Evolutionary conservation across 2,113 vertebrate genomes (phyloP), one percentile per base, ranked within the genome.

Genomic region (Cygnus buccinator): DNA sequence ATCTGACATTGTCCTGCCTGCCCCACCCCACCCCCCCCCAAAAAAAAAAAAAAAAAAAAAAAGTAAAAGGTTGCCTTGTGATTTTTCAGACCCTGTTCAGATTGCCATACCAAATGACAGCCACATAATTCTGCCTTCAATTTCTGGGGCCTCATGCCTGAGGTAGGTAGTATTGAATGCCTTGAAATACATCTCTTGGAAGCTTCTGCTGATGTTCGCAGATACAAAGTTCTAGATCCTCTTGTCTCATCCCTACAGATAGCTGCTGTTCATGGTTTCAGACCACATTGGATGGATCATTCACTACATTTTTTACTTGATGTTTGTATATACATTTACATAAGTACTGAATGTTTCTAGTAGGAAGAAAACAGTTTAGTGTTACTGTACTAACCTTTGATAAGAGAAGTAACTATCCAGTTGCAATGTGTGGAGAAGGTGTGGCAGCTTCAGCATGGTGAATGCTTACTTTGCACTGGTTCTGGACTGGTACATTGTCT

Each of bases 361-460:
- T 8, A 77, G 58, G 19, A 86, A 86, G 67, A 70, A 91, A 58
- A 12, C 21, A 33, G 26, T 19, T 35, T 44, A 41, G 20, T 41
- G 18, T 58, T 70, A 83, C 59, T 43, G 23, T 22, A 26, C 15
- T 39, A 44, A 39, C 65, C 61, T 29, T 0, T 0, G 35, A 8
- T 19, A 78, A 29, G 23, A 75, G 19, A 50, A 71, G 9, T 17
- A 93, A 72, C 25, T 46, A 44, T 20, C 66, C 31, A 67, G 0
- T 19, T 81, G 41, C 15, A 31, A 59, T 0, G 0, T 25, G 18
- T 28, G 81, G 50, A 54, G 39, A 86, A 8, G 11, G 59, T 25
- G 12, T 55, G 65, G 66, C 46, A 84, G 28, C 41, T 31, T 83
- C 23, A 78, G 9, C 16, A 18, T 63, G 19, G 6, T 48, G 13